phyloP scores from a whole-genome alignment of 1,140 invertebrate genomes.

The Drosophila ercepeae region DNA sequence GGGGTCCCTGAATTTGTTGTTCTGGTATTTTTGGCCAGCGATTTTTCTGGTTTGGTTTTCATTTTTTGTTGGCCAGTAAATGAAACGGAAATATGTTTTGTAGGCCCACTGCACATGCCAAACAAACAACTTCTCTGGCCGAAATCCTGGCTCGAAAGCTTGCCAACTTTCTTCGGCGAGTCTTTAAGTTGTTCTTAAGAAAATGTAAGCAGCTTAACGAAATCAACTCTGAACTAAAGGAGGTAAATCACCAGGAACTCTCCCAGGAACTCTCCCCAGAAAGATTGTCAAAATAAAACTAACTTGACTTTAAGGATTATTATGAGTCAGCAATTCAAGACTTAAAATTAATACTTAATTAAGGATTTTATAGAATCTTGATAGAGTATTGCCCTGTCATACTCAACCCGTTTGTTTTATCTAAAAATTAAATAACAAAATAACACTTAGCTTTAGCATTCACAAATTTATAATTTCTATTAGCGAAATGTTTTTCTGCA shows the following conservation, averaged over 20 bases:
- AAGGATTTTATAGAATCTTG: too few species aligned
- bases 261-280: not conserved
- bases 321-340: too few species aligned
- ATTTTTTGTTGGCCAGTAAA: slow-evolving; percentile 69
- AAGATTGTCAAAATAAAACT: not conserved
- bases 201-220: slow-evolving; percentile 44
- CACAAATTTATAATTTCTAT: slow-evolving; percentile 64
- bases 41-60: slow-evolving; percentile 20
- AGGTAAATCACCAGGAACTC: slow-evolving; percentile 29
- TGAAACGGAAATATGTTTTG: slow-evolving; percentile 82
- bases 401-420: too few species aligned
- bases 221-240: slow-evolving; percentile 31
- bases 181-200: slow-evolving; percentile 31
- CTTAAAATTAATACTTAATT: not conserved
- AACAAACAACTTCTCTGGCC: slow-evolving; percentile 34
- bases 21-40: slow-evolving; percentile 61
- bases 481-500: slow-evolving; percentile 45
- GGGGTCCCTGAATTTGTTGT: slow-evolving; percentile 33
- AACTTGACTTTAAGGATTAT: too few species aligned
- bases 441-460: slow-evolving; percentile 4
- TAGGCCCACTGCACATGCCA: slow-evolving; percentile 64
- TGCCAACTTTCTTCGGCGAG: slow-evolving; percentile 41
- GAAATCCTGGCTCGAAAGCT: not conserved
- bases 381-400: slow-evolving; percentile 4
- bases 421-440: not conserved